Percentiles rank a stretch among this genome's conserved stretches.
Conservation (phyloP, 2,888 invertebrate species). For the Apoderus coryli region DNA sequence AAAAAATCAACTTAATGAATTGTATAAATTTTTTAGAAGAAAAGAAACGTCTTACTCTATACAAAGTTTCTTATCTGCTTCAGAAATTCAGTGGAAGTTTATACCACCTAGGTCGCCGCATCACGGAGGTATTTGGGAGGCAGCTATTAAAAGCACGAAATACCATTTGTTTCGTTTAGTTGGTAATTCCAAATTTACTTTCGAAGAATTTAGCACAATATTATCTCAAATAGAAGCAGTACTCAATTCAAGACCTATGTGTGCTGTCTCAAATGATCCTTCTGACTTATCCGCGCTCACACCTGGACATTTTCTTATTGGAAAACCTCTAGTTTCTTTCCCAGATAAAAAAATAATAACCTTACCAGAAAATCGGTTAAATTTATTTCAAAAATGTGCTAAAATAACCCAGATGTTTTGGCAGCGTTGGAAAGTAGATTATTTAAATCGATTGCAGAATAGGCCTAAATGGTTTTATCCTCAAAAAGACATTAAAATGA, state of each 20-base stretch:
- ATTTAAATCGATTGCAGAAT: constrained; percentile 1
- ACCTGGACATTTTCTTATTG: not conserved
- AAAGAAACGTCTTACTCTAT: not conserved
- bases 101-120: not conserved
- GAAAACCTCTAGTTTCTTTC: not conserved
- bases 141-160: constrained; percentile 2
- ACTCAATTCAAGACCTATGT: constrained; percentile 2
- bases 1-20: not conserved
- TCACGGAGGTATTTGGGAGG: constrained; percentile 2
- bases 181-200: constrained; percentile 1
- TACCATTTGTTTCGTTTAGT: not conserved
- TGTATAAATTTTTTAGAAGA: constrained; percentile 1
- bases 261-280: constrained; percentile 5
- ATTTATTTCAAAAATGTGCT: not conserved
- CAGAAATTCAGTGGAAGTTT: constrained; percentile 1
- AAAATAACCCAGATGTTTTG: constrained; percentile 1
- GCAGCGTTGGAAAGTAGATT: not conserved
- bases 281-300: not conserved
- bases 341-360: not conserved
- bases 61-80: not conserved
- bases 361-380: not conserved
- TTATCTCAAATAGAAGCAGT: not conserved
- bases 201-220: constrained; percentile 1
- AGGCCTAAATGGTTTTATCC: not conserved
- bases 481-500: not conserved